phyloP scores from a whole-genome alignment of 2,113 vertebrate species.

The Sapajus apella region DNA sequence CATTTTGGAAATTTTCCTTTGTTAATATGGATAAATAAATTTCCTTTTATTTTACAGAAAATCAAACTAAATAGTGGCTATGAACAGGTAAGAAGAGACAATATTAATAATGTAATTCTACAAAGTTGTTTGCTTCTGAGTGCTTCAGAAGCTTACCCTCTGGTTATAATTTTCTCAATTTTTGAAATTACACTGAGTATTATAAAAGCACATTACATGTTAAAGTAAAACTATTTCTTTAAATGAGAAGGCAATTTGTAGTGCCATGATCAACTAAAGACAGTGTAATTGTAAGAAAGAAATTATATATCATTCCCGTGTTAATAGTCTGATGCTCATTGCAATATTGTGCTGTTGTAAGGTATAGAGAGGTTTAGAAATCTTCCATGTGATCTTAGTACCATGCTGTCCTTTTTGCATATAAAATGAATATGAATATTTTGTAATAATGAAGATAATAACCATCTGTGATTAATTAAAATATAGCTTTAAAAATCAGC shows the following conservation, averaged over 20 bases:
- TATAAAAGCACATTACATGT: background rate
- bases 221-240: background rate
- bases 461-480: background rate
- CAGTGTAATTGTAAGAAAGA: background rate
- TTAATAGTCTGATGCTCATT: background rate
- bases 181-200: constrained; percentile 4
- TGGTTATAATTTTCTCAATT: constrained; percentile 20
- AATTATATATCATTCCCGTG: background rate
- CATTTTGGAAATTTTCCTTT: background rate
- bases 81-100: background rate
- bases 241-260: background rate
- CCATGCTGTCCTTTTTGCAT: background rate
- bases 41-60: constrained; percentile 3
- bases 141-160: background rate
- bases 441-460: background rate
- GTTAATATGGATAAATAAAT: constrained; percentile 27
- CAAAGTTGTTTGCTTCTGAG: background rate
- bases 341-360: background rate
- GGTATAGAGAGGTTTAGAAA: background rate
- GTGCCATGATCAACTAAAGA: background rate
- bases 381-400: background rate
- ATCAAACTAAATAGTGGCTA: background rate
- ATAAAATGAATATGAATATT: background rate
- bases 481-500: background rate
- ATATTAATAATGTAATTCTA: background rate